Base-by-base conservation (phyloP, 2,888 invertebrate genomes). In the Lottia scabra region DNA sequence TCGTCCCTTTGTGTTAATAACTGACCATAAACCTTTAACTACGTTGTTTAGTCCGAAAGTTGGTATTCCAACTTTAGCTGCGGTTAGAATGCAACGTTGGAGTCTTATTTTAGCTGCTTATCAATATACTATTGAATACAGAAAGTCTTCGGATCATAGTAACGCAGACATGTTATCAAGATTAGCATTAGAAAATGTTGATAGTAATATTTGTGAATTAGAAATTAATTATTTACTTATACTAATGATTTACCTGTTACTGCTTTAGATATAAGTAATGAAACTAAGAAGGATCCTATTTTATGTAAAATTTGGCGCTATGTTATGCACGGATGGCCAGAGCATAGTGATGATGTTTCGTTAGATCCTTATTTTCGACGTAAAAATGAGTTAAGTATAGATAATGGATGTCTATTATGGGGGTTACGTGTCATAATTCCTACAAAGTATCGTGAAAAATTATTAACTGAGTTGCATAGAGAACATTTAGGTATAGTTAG, bases 1-100 rank as follows among this genome's bases (percentile, higher is more conserved):
- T 2, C 78, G 85, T 12, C 75, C 81, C 13, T 91, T 91, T 75
- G 88, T 85, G 12, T 64, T 90, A 26, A 69, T 83, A 6, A 90
- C 88, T 0, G 90, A 90, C 73, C 87, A 90, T 72, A 83, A 88
- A 72, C 90, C 91, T 0, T 74, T 91, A 2, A 85, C 83, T 8
- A 67, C 80, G 4, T 86, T 90, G 45, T 87, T 90, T 68, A 78
- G 81, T 68, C 80, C 83, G 27, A 81, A 84, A 83, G 76, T 68
- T 19, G 75, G 76, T 3, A 76, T 88, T 15, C 84, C 85, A 15
- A 74, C 80, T 6, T 74, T 80, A 65, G 75, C 86, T 8, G 85
- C 85, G 26, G 79, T 78, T 38, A 71, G 84, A 19, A 74, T 87
- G 13, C 15, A 84, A 67, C 63, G 82, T 15, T 86, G 85, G 81